Evolutionary conservation across 2,797 vertebrate genomes (phyloP).

Genomic region (Hylomyscus alleni): DNA sequence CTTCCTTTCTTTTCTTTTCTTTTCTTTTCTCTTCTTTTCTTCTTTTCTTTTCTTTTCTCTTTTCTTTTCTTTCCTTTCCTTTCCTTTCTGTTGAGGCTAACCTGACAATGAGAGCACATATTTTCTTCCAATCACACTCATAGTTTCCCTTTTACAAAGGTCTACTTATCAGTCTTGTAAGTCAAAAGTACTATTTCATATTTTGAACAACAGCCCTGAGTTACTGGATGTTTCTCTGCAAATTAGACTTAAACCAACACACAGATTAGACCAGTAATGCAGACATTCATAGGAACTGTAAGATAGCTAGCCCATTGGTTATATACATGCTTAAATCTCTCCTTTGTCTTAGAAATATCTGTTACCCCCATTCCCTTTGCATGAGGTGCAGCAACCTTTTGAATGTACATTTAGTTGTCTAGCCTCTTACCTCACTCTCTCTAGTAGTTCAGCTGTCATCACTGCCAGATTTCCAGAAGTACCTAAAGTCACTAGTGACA

Average conservation of each 20-base stretch:
- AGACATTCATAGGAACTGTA: background rate
- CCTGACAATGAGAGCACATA: background rate
- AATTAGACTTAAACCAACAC: background rate
- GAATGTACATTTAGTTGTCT: background rate
- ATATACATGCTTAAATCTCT: conserved; percentile 11
- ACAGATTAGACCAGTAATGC: background rate
- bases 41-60: no score
- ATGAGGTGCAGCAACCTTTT: background rate
- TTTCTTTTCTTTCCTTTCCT: background rate
- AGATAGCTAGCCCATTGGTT: background rate
- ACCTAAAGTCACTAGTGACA: background rate
- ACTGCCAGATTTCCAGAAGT: background rate
- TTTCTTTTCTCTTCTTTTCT: no score
- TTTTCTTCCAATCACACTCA: background rate
- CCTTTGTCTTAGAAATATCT: background rate
- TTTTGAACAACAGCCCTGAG: background rate
- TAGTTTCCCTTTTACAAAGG: background rate
- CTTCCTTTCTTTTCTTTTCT: background rate
- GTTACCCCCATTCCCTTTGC: background rate
- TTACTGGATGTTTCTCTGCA: background rate
- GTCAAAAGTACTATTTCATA: background rate
- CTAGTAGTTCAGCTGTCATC: background rate
- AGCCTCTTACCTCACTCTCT: background rate
- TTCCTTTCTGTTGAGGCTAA: background rate
- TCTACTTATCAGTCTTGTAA: background rate